Base-by-base conservation (phyloP, 2,888 invertebrate genomes). In the Tricholauxania praeusta region DNA sequence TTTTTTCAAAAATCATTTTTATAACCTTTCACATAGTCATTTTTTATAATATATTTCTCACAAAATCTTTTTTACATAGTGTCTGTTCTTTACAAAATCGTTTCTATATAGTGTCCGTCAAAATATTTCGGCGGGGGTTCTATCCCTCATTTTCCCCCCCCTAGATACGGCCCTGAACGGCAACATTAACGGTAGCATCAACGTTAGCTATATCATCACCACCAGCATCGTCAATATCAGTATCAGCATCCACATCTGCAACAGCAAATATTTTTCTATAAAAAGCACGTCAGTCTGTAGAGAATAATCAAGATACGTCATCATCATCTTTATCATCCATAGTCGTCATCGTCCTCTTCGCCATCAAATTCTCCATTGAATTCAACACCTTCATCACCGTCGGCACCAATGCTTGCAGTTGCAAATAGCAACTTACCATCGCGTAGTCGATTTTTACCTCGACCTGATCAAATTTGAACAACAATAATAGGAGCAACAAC, bases 381-480 rank as follows among this genome's bases (percentile, higher is more conserved):
- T 22, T 67, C 66, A 39, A 14, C 32, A 15, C 65, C 64, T 15
- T 39, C 52, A 39, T 72, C 71, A 6, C 66, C 66, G n/a, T 62
- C 63, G 1, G 52, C 49, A 28, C 51, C 70, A 12, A 39, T 72
- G 1, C 64, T 28, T 22, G 72, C 74, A 12, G 67, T 71, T 55
- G 71, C 73, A 10, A 76, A 74, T 60, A 72, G 75, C 49, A 83
- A 83, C 70, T 62, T 79, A 10, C 81, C 84, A 5, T 74, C 81
- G 1, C 79, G 77, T 64, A 80, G 82, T 72, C 81, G 82, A 3
- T 83, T 84, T 68, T 48, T 83, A 64, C 83, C 83, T 17, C 80
- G 83, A 3, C 81, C 80, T 15, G 83, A 83, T 52, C 82, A 83
- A 52, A 78, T 83, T n/a, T n/a, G n/a, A n/a, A n/a, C n/a, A n/a